These are phyloP conservation scores for Troglohyphantes excavatus DNA, from an alignment of 2,888 invertebrate genomes.

Conservation along the genomic window DNA sequence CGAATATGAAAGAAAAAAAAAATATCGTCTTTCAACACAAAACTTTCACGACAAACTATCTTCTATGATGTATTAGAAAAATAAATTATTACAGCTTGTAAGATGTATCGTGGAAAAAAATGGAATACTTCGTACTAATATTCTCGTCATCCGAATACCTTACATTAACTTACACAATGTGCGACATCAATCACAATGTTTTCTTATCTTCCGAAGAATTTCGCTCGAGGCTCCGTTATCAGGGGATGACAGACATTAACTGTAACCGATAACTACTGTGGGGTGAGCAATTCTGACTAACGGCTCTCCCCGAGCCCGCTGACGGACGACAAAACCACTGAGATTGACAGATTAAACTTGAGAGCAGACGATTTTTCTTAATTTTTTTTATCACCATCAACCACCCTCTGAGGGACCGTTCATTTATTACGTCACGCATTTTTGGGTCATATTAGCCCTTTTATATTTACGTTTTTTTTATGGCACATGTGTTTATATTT, in stretches of 20 bases:
- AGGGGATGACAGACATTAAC: constrained; percentile 13
- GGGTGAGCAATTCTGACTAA: not conserved
- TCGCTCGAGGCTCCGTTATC: not conserved
- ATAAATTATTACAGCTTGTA: too few relatives aligned
- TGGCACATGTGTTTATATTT: too few relatives aligned
- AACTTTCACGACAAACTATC: too few relatives aligned
- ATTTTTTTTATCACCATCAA: not conserved
- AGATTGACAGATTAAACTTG: constrained; percentile 51
- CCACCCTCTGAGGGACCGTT: too few relatives aligned
- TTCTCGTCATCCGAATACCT: not conserved
- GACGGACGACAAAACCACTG: constrained; percentile 14
- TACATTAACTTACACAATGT: constrained; percentile 19
- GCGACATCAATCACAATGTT: constrained; percentile 26
- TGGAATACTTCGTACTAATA: too few relatives aligned
- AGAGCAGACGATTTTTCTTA: constrained; percentile 3
- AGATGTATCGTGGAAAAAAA: too few relatives aligned
- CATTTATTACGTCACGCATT: too few relatives aligned
- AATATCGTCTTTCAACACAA: too few relatives aligned
- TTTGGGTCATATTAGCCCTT: too few relatives aligned
- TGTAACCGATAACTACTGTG: constrained; percentile 23
- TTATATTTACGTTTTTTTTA: too few relatives aligned
- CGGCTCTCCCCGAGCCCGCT: not conserved
- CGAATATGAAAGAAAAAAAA: too few relatives aligned
- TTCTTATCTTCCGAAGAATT: constrained; percentile 25
- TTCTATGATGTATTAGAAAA: too few relatives aligned